Base-by-base conservation (phyloP, 2,888 invertebrate species). In the Agrochola litura region DNA sequence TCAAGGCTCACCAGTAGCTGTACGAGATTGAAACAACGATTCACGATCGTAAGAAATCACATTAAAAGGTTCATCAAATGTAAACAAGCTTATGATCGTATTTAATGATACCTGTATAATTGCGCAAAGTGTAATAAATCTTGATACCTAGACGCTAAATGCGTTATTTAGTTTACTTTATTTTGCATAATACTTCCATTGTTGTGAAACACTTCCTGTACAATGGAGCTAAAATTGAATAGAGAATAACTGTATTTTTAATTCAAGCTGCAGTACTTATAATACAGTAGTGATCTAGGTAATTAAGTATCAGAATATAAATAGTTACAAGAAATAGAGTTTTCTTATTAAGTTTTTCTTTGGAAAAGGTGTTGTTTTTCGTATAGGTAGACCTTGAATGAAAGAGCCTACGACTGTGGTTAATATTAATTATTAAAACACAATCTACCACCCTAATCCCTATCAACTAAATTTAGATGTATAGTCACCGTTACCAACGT, bases 1-100 rank as follows among this genome's bases (percentile, higher is more conserved):
- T 91, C 95, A 95, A 95, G 95, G 95, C 87, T 90, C 84, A 85
- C 86, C 30, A 86, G 89, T 88, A 86, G 76, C 84, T 84, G 83
- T 83, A 89, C 89, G 88, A 83, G 84, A 89, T 87, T 87, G 76
- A 87, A 88, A 88, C 85, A 83, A 83, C 89, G 77, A 89, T 88
- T 88, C 84, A 87, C 86, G 85, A 88, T 82, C 82, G 81, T 63
- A 82, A 84, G 83, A 63, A 87, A 80, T 56, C 41, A 70, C 65
- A 73, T 80, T 76, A 77, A 74, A 69, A 68, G 65, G 68, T 65
- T 76, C 77, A 77, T 79, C 77, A 82, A 78, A 82, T 56, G 65
- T 77, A 76, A 78, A 79, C 67, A 74, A 73, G 12, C 58, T 52
- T 65, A 56, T 49, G 70, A 63, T 52, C 19, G 37, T 54, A 16